Evolutionary conservation across 2,113 vertebrate species (phyloP), one percentile per base, ranked within the genome.

Genomic region (Propithecus coquereli): DNA sequence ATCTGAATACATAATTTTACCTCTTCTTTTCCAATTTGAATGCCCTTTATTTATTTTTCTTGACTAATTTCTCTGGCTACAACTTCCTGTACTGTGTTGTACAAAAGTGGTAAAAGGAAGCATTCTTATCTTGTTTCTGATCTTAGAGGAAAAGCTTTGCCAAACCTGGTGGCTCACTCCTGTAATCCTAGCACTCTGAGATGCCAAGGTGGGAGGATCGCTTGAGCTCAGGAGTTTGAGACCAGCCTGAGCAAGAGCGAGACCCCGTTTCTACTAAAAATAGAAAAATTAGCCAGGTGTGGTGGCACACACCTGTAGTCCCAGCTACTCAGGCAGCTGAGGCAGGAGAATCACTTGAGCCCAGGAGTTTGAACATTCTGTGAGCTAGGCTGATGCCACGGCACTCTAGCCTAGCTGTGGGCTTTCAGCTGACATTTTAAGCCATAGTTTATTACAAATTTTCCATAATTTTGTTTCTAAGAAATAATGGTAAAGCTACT

Each of bases 381-480:
- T 54, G 17, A 54, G 17, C 52, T 18, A 54, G 52, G 52, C 52
- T 54, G 52, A 54, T 18, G 52, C 52, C 52, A 54, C 52, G 1
- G 52, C 17, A 54, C 17, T 54, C 52, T 54, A 54, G 17, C 52
- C 52, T 54, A 90, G 8, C 57, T 81, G 1, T 79, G 27, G 20
- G 12, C 54, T 96, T 87, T 96, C 18, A 45, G 12, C 20, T 52
- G 50, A 13, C 82, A 95, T 83, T 96, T 91, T 65, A 50, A 96
- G 86, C 23, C 1, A 74, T 37, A 97, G 20, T 77, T 76, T 63
- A 79, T 79, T 77, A 25, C 16, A 6, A 59, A 54, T 77, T 71
- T 84, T 81, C 57, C 40, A 59, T 86, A 65, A 34, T 52, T 79
- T 80, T 76, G 10, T 43, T 94, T 47, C 0, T 85, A 85, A 87